Evolutionary conservation across 2,888 invertebrate species (phyloP).

Genomic region (Nudaria mundana): DNA sequence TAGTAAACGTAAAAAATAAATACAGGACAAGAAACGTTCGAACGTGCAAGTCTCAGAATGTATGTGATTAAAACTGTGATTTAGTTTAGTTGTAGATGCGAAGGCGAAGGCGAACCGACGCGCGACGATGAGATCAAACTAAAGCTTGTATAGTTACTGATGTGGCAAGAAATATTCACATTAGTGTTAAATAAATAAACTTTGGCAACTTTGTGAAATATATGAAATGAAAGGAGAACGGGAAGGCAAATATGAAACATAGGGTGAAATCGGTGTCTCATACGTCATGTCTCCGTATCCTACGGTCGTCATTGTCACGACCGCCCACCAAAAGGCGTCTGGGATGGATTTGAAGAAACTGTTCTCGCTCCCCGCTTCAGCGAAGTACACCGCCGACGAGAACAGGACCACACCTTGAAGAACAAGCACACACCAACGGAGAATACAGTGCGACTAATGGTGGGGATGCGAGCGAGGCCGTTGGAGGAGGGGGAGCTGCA

Average conservation of each 20-base stretch:
- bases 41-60: slow-evolving; percentile 57
- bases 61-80: slow-evolving; percentile 55
- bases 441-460: slow-evolving; percentile 76
- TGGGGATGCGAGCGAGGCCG: slow-evolving; percentile 54
- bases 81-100: slow-evolving; percentile 63
- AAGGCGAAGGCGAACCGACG: slow-evolving; percentile 65
- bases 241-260: slow-evolving; percentile 69
- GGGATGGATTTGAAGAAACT: slow-evolving; percentile 99
- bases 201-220: slow-evolving; percentile 60
- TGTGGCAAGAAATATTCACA: slow-evolving; percentile 63
- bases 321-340: slow-evolving; percentile 99
- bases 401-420: slow-evolving; percentile 99
- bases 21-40: slow-evolving; percentile 46
- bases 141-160: slow-evolving; percentile 67
- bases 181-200: slow-evolving; percentile 63
- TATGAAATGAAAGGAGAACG: slow-evolving; percentile 57
- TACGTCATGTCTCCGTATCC: slow-evolving; percentile 99
- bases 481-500: slow-evolving; percentile 32
- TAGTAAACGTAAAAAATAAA: slow-evolving; percentile 45
- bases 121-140: slow-evolving; percentile 62
- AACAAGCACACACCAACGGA: slow-evolving; percentile 82
- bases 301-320: slow-evolving; percentile 99
- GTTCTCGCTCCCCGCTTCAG: slow-evolving; percentile 99
- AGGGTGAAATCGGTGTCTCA: slow-evolving; percentile 80
- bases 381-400: slow-evolving; percentile 99